Percentiles rank a stretch among this genome's conserved stretches.
These are phyloP conservation scores for Indicator maculatus DNA, from an alignment of 2,113 vertebrate genomes.

Conservation along the genomic window DNA sequence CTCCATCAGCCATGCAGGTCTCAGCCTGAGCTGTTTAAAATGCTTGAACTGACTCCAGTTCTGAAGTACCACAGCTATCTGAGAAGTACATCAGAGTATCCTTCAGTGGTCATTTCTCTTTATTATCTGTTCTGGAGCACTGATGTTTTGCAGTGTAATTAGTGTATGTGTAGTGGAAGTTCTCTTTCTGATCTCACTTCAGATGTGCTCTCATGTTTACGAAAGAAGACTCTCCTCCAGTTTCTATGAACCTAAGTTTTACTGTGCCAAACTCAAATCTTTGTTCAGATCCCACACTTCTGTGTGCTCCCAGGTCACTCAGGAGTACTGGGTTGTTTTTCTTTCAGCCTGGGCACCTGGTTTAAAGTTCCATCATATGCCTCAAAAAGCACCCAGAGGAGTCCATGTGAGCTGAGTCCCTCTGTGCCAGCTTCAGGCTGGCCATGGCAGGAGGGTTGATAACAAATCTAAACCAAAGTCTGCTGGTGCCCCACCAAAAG, in stretches of 20 bases:
- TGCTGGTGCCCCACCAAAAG: neutral
- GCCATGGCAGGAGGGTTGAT: neutral
- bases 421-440: neutral
- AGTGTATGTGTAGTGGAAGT: neutral
- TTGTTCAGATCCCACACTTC: neutral
- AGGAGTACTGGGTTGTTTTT: neutral
- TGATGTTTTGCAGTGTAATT: constrained; percentile 34
- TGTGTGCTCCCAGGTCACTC: neutral
- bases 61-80: constrained; percentile 63
- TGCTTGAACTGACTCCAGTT: constrained; percentile 55
- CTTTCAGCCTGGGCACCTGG: neutral
- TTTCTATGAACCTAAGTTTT: neutral
- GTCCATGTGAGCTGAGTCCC: neutral
- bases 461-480: neutral
- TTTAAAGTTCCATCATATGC: neutral
- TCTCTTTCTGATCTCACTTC: constrained; percentile 41
- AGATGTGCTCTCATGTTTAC: neutral
- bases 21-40: constrained; percentile 19
- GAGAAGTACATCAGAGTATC: constrained; percentile 56
- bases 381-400: neutral
- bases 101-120: constrained; percentile 54
- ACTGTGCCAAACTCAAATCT: neutral
- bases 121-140: constrained; percentile 52
- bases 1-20: constrained; percentile 59
- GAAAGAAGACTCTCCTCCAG: neutral